A percentile compares a stretch with the other conserved stretches of the same genome.
phyloP scores from a whole-genome alignment of 2,888 invertebrate species.

The Clivina fossor region DNA sequence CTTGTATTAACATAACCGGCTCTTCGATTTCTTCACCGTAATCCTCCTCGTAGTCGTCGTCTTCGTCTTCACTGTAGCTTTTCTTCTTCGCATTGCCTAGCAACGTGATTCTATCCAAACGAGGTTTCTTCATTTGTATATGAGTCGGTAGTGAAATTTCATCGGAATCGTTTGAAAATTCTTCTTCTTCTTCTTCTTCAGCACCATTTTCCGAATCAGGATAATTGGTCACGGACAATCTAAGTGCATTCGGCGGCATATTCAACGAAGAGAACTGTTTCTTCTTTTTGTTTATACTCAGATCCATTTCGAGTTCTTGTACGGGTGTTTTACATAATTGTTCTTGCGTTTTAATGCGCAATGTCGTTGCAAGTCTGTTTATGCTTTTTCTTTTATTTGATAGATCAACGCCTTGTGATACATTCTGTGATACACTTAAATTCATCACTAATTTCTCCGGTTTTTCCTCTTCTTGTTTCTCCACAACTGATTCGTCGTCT shows the following conservation, averaged over 20 bases:
- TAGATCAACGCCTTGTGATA: conserved; percentile 17
- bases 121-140: conserved; percentile 40
- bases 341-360: conserved; percentile 14
- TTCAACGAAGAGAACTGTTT: conserved; percentile 27
- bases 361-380: conserved; percentile 25
- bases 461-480: conserved; percentile 35
- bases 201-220: conserved; percentile 19
- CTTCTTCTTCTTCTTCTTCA: conserved; percentile 42
- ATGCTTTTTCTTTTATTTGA: conserved; percentile 24
- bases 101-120: conserved; percentile 41
- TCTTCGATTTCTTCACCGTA: conserved; percentile 73
- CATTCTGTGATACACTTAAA: conserved; percentile 16
- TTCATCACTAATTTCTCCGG: conserved; percentile 24
- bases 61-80: conserved; percentile 36
- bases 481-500: conserved; percentile 14
- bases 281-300: conserved; percentile 25
- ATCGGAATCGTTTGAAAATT: conserved; percentile 40
- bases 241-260: conserved; percentile 27
- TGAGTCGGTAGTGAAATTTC: conserved; percentile 40
- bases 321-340: conserved; percentile 15
- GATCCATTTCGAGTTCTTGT: conserved; percentile 31
- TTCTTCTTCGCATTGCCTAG: conserved; percentile 41
- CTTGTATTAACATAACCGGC: conserved; percentile 69
- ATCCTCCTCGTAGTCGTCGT: conserved; percentile 45
- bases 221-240: conserved; percentile 1